Base-by-base conservation (phyloP, 2,888 invertebrate genomes). In the Zygogramma bicolorata region DNA sequence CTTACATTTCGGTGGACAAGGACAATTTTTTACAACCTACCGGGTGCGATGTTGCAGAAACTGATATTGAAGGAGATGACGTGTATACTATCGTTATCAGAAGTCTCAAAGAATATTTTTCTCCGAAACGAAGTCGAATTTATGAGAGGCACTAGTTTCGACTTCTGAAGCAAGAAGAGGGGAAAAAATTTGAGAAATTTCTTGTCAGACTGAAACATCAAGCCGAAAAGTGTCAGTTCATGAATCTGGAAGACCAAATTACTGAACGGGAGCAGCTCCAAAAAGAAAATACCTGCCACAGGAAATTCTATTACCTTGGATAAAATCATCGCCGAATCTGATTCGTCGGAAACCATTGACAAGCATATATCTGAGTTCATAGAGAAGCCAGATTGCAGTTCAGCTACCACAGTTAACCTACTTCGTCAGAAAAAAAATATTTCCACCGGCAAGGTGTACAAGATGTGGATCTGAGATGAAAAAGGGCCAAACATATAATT, bases 121-220 rank as follows among this genome's bases (percentile, higher is more conserved):
- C 68, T 3, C 81, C 81, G 1, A 81, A 81, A 46, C 80, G 80
- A 70, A 79, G 75, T 63, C 69, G 67, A 27, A 42, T 65, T 2
- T 80, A 68, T 70, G 83, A 85, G 76, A 62, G 83, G 8, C 81
- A 84, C 73, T 8, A 82, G 3, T 84, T 84, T 70, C 68, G 83
- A 2, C 65, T 77, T 10, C 66, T 82, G 4, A 75, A 81, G 78
- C 72, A 82, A 62, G 81, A 83, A 81, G 65, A 73, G 49, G 79
- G 73, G 0, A 84, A 84, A 46, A 80, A 80, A 42, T 81, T 84
- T 67, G 82, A 80, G 49, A 84, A 83, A 66, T 85, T 84, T 72
- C 31, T 83, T 7, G 53, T 75, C 3, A 73, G 80, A 42, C 59
- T 84, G 5, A 76, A 77, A 20, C 22, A 74, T 3, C 77, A 74